These are phyloP conservation scores for Myotis findleyi DNA, from an alignment of 2,797 vertebrate species.

Conservation along the genomic window DNA sequence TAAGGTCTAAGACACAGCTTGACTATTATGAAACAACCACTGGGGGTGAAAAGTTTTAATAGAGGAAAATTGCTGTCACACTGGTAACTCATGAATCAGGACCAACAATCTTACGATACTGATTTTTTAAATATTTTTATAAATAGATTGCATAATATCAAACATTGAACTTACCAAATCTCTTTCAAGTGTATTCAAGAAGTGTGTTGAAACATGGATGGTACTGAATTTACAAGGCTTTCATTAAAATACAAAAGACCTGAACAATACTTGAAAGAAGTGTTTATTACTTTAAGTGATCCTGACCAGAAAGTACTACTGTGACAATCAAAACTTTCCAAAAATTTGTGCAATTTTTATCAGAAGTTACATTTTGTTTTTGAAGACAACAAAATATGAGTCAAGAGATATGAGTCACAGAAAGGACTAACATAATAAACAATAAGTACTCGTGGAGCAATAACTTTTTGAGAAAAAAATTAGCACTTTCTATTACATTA, in stretches of 20 bases:
- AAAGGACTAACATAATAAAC: neutral
- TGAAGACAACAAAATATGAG: slow-evolving; percentile 26
- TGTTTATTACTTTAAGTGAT: neutral
- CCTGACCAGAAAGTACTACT: neutral
- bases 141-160: slow-evolving; percentile 4
- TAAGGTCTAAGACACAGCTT: slow-evolving; percentile 5
- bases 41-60: neutral
- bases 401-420: neutral
- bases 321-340: neutral
- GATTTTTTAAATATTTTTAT: slow-evolving; percentile 5
- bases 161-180: neutral
- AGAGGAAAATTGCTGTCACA: neutral
- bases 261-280: neutral
- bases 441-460: neutral
- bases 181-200: slow-evolving; percentile 42
- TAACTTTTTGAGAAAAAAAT: slow-evolving; percentile 19
- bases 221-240: slow-evolving; percentile 27
- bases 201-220: neutral
- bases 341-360: neutral
- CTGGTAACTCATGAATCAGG: neutral
- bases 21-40: neutral
- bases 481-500: slow-evolving; percentile 31
- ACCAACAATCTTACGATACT: neutral
- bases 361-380: slow-evolving; percentile 47
- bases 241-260: slow-evolving; percentile 26